A percentile compares a stretch with the other conserved stretches of the same genome.
Conservation (phyloP, 2,888 invertebrate genomes). For the Galeruca laticollis region DNA sequence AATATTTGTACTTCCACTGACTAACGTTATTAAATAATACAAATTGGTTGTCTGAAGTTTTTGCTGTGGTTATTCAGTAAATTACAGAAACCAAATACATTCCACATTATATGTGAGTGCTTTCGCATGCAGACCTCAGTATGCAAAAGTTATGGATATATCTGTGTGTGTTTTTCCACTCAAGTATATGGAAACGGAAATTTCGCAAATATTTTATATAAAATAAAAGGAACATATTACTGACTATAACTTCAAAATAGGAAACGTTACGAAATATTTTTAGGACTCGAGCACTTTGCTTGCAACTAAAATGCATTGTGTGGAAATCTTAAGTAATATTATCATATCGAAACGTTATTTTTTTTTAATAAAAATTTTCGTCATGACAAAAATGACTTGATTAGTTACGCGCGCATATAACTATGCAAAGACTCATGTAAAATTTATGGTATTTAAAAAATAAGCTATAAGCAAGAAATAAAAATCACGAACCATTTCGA, state of each 20-base stretch:
- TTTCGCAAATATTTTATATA: slow-evolving; percentile 2
- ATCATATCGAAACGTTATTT: too few species aligned
- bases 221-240: too few species aligned
- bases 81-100: background rate
- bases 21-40: background rate
- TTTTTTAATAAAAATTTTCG: too few species aligned
- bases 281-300: background rate
- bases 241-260: background rate
- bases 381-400: too few species aligned
- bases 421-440: background rate
- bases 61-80: background rate
- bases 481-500: background rate
- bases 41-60: background rate
- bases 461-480: background rate
- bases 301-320: background rate
- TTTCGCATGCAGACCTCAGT: background rate
- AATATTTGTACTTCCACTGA: background rate
- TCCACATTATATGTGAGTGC: background rate
- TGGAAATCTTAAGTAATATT: too few species aligned
- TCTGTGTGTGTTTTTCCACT: background rate
- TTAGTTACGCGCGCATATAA: too few species aligned
- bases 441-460: background rate
- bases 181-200: background rate
- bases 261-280: background rate
- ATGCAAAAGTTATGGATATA: slow-evolving; percentile 2